These are phyloP conservation scores for Microcaecilia unicolor DNA, from an alignment of 2,797 vertebrate species.

Conservation along the genomic window DNA sequence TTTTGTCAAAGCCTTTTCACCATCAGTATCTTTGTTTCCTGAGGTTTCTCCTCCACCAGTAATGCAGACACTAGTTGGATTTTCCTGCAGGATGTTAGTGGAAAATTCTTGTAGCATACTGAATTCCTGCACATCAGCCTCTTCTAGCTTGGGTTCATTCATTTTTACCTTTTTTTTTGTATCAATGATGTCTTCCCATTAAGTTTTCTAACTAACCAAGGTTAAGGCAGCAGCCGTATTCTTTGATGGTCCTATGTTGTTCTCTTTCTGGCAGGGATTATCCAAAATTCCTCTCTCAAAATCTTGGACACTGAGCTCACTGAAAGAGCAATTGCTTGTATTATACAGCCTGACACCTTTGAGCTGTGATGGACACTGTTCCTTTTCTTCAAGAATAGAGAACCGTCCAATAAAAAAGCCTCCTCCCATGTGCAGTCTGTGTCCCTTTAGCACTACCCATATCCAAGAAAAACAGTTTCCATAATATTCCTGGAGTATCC, in stretches of 20 bases:
- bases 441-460: slow-evolving; percentile 53
- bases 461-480: slow-evolving; percentile 24
- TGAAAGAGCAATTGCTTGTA: slow-evolving; percentile 46
- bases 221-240: not conserved
- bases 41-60: too few species aligned
- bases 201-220: not conserved
- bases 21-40: too few species aligned
- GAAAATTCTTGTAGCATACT: too few species aligned
- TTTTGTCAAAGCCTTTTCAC: too few species aligned
- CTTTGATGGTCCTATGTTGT: not conserved
- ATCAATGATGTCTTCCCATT: not conserved
- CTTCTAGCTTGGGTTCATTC: too few species aligned
- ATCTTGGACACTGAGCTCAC: slow-evolving; percentile 20
- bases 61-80: too few species aligned
- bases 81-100: too few species aligned
- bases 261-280: not conserved
- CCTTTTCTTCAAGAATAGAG: slow-evolving; percentile 12
- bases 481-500: slow-evolving; percentile 29
- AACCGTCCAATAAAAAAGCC: not conserved
- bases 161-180: too few species aligned
- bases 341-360: not conserved
- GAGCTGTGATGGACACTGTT: slow-evolving; percentile 14
- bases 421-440: slow-evolving; percentile 30
- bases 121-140: too few species aligned
- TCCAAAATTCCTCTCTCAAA: slow-evolving; percentile 8